A percentile compares a stretch with the other conserved stretches of the same genome.
phyloP scores from a whole-genome alignment of 2,113 vertebrate genomes.

The Enhydra lutris region DNA sequence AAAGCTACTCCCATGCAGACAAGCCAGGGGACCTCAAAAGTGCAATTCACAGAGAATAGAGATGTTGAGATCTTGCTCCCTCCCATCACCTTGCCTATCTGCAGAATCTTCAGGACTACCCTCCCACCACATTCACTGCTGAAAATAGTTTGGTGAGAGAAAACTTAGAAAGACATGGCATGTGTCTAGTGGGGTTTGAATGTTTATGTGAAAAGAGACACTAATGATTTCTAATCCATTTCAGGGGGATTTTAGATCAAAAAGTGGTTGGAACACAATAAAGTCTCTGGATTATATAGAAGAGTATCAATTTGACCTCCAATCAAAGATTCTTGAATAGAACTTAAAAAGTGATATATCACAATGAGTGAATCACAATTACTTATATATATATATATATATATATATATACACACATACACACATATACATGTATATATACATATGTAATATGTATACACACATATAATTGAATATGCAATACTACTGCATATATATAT shows the following conservation, averaged over 20 bases:
- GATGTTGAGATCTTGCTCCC: fast-evolving
- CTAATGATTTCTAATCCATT: not conserved
- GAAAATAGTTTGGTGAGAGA: not conserved
- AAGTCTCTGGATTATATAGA: not conserved
- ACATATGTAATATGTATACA: not conserved
- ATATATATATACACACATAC: not conserved
- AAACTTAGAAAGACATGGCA: not conserved
- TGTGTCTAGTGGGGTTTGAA: not conserved
- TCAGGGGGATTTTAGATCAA: not conserved
- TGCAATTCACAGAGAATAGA: not conserved
- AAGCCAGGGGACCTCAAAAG: fast-evolving
- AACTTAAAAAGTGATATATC: not conserved
- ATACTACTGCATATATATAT: not conserved
- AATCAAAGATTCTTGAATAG: not conserved
- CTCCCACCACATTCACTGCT: not conserved
- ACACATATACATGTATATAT: not conserved
- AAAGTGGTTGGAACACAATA: not conserved
- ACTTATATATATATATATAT: not conserved
- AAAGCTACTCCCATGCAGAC: not conserved
- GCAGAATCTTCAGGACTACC: not conserved
- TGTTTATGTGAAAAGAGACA: not conserved
- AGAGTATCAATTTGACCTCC: not conserved
- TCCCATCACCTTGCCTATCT: not conserved
- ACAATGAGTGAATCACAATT: not conserved
- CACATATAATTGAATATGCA: not conserved